Evolutionary conservation across 2,888 invertebrate genomes (phyloP).

Genomic region (Diplazon laetatorius): DNA sequence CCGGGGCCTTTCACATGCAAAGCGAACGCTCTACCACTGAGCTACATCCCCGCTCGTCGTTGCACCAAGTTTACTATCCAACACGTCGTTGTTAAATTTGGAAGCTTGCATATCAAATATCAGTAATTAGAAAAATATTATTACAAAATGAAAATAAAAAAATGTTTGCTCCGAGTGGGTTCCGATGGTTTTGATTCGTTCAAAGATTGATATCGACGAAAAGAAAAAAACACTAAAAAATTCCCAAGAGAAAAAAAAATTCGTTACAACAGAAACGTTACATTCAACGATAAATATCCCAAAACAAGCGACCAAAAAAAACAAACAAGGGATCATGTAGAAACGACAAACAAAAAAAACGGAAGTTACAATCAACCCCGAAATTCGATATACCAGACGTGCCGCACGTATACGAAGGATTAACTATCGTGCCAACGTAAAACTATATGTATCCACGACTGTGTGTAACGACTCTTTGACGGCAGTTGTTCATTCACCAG

Average conservation of each 20-base stretch:
- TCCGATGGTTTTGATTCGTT: too few relatives aligned
- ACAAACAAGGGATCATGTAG: too few relatives aligned
- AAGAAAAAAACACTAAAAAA: too few relatives aligned
- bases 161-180: too few relatives aligned
- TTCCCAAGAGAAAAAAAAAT: too few relatives aligned
- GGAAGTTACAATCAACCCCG: slow-evolving; percentile 19
- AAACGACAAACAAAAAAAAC: slow-evolving; percentile 11
- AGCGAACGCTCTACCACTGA: slow-evolving; percentile 99
- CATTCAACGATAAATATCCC: slow-evolving; percentile 19
- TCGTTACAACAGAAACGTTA: too few relatives aligned
- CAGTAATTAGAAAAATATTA: slow-evolving; percentile 17
- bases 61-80: too few relatives aligned
- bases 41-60: slow-evolving; percentile 89
- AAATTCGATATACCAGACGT: slow-evolving; percentile 30
- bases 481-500: slow-evolving; percentile 65
- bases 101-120: too few relatives aligned
- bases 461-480: slow-evolving; percentile 44
- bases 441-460: slow-evolving; percentile 9
- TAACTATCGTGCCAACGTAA: slow-evolving; percentile 43
- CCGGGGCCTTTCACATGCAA: slow-evolving; percentile 99
- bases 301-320: too few relatives aligned
- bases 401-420: slow-evolving; percentile 19
- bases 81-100: too few relatives aligned
- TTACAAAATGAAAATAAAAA: background rate
- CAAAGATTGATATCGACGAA: too few relatives aligned